Evolutionary conservation across 1,140 invertebrate species (phyloP).

Genomic region (Dreissena polymorpha): DNA sequence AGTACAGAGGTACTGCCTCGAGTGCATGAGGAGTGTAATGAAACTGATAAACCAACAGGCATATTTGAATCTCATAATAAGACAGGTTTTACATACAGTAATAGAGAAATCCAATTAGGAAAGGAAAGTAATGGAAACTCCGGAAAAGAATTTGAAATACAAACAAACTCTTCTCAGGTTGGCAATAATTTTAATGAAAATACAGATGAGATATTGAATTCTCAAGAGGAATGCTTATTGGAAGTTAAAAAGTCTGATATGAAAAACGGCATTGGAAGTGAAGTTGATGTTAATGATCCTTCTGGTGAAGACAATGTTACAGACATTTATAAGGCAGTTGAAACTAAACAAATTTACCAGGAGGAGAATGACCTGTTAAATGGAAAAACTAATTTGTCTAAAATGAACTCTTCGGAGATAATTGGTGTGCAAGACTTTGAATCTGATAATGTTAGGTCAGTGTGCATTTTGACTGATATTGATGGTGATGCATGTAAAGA

Average conservation of each 20-base stretch:
- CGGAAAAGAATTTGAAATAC: background rate
- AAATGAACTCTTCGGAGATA: too few relatives aligned
- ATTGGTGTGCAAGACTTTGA: too few relatives aligned
- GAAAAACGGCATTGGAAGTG: background rate
- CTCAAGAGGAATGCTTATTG: background rate
- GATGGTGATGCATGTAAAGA: too few relatives aligned
- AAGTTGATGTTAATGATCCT: background rate
- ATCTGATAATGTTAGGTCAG: too few relatives aligned
- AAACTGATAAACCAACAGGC: too few relatives aligned
- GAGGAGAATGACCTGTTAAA: too few relatives aligned
- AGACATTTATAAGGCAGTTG: background rate
- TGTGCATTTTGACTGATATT: too few relatives aligned
- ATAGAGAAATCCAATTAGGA: background rate
- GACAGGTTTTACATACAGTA: background rate
- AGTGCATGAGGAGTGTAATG: background rate
- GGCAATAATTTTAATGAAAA: background rate
- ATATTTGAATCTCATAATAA: background rate
- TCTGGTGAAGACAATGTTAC: background rate
- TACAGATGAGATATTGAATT: background rate
- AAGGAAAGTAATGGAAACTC: background rate
- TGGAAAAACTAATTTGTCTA: too few relatives aligned
- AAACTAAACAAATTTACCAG: background rate
- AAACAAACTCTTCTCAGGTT: background rate
- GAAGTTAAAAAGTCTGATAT: background rate
- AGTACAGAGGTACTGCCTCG: background rate